These are phyloP conservation scores for Lycaon pictus DNA, from an alignment of 2,113 vertebrate genomes.

Conservation along the genomic window DNA sequence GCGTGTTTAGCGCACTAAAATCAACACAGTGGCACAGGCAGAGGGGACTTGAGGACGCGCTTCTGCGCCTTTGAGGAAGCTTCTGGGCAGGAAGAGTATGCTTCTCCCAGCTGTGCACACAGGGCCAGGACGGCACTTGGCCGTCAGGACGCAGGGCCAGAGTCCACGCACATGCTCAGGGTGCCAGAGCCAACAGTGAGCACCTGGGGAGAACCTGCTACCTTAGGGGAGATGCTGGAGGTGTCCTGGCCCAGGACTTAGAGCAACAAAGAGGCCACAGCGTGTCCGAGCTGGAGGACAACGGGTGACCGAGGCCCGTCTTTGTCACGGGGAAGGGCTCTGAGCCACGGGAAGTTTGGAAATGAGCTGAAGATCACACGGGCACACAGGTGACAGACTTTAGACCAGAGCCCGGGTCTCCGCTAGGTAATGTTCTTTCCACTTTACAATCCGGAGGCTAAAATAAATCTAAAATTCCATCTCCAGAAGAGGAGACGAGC, in stretches of 20 bases:
- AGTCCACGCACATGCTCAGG: rapidly evolving
- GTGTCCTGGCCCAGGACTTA: rapidly evolving
- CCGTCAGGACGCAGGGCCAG: rapidly evolving
- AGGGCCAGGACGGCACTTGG: rapidly evolving
- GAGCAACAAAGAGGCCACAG: neutral
- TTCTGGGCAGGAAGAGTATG: too few species aligned
- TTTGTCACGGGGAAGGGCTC: rapidly evolving
- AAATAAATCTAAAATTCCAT: neutral
- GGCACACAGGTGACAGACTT: rapidly evolving
- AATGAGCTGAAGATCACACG: neutral
- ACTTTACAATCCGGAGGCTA: neutral
- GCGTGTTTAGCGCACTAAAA: rapidly evolving
- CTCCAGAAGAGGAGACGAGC: neutral
- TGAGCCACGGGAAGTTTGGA: rapidly evolving
- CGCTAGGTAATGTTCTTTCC: neutral
- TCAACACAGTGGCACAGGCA: rapidly evolving
- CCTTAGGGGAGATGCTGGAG: rapidly evolving
- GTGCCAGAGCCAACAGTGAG: rapidly evolving
- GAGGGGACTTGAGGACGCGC: rapidly evolving
- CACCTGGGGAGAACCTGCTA: rapidly evolving
- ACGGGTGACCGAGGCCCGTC: rapidly evolving
- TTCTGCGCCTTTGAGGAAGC: too few species aligned
- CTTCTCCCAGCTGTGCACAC: rapidly evolving
- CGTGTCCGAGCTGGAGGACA: rapidly evolving
- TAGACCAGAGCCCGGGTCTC: rapidly evolving